Evolutionary conservation across 2,797 vertebrate species (phyloP).

Genomic region (Phrynocephalus vlangalii): DNA sequence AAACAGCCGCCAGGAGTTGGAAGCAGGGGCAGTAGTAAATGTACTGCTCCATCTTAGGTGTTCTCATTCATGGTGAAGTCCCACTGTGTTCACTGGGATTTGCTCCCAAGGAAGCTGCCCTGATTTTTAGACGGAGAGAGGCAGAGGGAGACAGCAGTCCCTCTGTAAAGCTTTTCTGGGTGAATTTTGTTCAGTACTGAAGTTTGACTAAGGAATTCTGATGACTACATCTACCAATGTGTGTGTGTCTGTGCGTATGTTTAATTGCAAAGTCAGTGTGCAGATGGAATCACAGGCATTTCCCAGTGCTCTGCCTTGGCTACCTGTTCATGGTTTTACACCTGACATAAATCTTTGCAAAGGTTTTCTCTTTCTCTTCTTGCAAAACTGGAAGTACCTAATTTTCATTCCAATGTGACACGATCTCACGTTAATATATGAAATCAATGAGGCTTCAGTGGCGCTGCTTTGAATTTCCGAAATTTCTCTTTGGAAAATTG

Average conservation of each 20-base stretch:
- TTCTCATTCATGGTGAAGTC: neutral
- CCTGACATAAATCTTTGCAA: neutral
- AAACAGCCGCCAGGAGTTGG: fast-evolving
- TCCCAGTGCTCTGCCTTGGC: constrained; percentile 3
- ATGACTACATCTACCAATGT: constrained; percentile 41
- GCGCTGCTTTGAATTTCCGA: constrained; percentile 39
- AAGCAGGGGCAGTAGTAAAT: neutral
- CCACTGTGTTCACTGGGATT: neutral
- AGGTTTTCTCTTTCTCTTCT: neutral
- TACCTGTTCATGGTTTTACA: constrained; percentile 31
- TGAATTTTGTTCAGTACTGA: neutral
- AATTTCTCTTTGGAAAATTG: constrained; percentile 55
- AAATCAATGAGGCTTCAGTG: constrained; percentile 29
- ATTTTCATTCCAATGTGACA: neutral
- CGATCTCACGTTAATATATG: neutral
- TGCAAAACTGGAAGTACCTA: constrained; percentile 8
- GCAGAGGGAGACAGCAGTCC: neutral
- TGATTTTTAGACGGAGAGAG: neutral
- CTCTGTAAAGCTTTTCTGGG: neutral
- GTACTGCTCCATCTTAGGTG: neutral
- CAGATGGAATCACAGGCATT: neutral
- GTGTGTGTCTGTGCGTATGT: no score
- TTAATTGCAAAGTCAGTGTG: constrained; percentile 17
- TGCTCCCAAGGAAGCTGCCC: neutral
- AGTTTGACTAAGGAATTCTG: constrained; percentile 20